Evolutionary conservation across 2,113 vertebrate species (phyloP), one percentile per base, ranked within the genome.

Genomic region (Aegotheles bennettii): DNA sequence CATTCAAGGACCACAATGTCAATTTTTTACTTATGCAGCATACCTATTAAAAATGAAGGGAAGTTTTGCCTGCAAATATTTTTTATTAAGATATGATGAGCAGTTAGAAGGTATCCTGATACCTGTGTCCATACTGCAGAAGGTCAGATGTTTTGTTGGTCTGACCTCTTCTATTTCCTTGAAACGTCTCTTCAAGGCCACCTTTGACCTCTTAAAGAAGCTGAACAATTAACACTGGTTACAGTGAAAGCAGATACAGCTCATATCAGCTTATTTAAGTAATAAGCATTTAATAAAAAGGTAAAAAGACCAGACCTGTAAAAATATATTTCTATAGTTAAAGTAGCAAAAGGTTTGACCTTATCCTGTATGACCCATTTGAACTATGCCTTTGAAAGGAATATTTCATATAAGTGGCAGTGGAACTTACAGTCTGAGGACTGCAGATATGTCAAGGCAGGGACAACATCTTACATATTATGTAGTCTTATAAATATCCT

Each of bases 191-290:
- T 61, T 69, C 25, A 42, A 71, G 53, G n/a, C 23, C 6, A 6
- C 13, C 40, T 93, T 47, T 87, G 74, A 86, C 69, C 51, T 87
- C 88, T 83, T 87, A 81, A 89, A 87, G 59, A 89, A 92, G 78
- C 19, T 14, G 3, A 25, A 36, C 59, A 80, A 63, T 76, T 83
- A 92, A 70, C 68, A 77, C 18, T n/a, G 24, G 33, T 83, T 90
- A 74, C 18, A 36, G 24, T 69, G 61, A 69, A 83, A 48, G 50
- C 69, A 84, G 82, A 19, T 77, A 61, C 20, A 60, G 83, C 35
- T 92, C 48, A 25, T 56, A 67, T 16, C 10, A 70, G 19, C 50
- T 87, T 89, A 90, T 79, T 90, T 89, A 85, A 93, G 83, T 75
- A 79, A 85, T 40, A 75, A 86, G 23, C 16, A 64, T 70, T 85